Conservation (phyloP, 1,140 invertebrate species). For the Drosophila nikananu region DNA sequence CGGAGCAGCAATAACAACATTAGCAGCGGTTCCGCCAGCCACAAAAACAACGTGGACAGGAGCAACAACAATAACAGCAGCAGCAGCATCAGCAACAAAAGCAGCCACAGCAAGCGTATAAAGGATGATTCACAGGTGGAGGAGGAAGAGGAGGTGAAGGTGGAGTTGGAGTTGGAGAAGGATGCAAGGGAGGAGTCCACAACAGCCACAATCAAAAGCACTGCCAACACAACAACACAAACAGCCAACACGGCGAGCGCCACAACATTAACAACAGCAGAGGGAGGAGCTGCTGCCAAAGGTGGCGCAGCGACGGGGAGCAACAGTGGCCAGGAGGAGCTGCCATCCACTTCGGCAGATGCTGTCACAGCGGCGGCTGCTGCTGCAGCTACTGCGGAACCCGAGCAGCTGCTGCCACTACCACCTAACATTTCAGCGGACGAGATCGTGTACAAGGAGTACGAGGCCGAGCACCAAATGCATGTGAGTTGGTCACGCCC, state of each 20-base stretch:
- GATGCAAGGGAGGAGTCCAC: conserved; percentile 11
- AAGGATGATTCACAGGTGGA: not conserved
- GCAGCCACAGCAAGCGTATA: conserved; percentile 1
- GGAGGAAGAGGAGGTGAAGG: not conserved
- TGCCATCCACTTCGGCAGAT: conserved; percentile 47
- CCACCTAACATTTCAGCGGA: conserved; percentile 74
- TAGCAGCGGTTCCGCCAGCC: conserved; percentile 25
- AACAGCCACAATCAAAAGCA: conserved; percentile 58
- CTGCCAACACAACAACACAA: conserved; percentile 68
- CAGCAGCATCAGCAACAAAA: conserved; percentile 27
- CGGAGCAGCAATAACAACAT: conserved; percentile 54
- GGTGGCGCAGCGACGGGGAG: conserved; percentile 31
- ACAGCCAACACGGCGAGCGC: conserved; percentile 58
- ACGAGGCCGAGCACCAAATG: conserved; percentile 96
- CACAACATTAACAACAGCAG: conserved; percentile 23
- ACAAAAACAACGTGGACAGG: conserved; percentile 38
- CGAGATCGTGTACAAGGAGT: conserved; percentile 90
- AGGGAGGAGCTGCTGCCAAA: not conserved
- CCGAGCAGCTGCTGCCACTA: conserved; percentile 49
- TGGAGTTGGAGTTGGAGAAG: not conserved
- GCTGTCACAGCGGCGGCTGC: conserved; percentile 15
- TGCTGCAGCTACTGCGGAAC: conserved; percentile 1
- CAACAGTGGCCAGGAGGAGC: conserved; percentile 3
- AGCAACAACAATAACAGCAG: conserved; percentile 38
- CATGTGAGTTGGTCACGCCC: conserved; percentile 86